Evolutionary conservation across 2,797 vertebrate species (phyloP), one percentile per base, ranked within the genome.

Genomic region (Leptatherina wallacei): DNA sequence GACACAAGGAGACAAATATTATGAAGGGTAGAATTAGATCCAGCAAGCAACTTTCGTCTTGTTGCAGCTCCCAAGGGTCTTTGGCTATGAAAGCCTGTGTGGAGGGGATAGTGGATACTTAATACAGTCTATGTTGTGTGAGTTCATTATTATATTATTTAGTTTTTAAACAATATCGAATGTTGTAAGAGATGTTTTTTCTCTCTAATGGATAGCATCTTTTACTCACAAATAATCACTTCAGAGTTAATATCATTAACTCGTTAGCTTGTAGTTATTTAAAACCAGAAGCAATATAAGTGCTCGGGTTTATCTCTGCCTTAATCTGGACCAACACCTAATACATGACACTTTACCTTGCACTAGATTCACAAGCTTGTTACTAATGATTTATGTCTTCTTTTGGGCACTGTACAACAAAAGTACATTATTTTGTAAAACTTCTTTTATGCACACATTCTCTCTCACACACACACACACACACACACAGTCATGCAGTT

Each of bases 1-100:
- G 65, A 72, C 68, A 63, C 22, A 0, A n/a, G 16, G 16, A 83
- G 80, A 92, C 84, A 90, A 93, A 92, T 91, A 93, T 92, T 91
- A 82, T 91, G 91, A 92, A 89, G 85, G 73, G 38, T 67, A 59
- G 71, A 78, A 72, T 87, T 70, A 82, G 70, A 66, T 27, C 61
- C 73, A 70, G 33, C 2, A 32, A 75, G 67, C 68, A 79, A 52
- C 74, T 78, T 65, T 42, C 33, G 55, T 84, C 61, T 62, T 42
- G 40, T 22, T 20, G 11, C 49, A 42, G 44, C 38, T 83, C 81
- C 80, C 83, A 62, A 29, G 51, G 54, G 75, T 63, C 61, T 40
- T 73, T 42, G 38, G 51, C 61, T 69, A 35, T 75, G 80, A 76
- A 77, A 71, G 56, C 27, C 14, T 10, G 44, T 56, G 7, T 69